Evolutionary conservation across 2,888 invertebrate genomes (phyloP), one percentile per base, ranked within the genome.

Genomic region (Lamellibrachia satsuma): DNA sequence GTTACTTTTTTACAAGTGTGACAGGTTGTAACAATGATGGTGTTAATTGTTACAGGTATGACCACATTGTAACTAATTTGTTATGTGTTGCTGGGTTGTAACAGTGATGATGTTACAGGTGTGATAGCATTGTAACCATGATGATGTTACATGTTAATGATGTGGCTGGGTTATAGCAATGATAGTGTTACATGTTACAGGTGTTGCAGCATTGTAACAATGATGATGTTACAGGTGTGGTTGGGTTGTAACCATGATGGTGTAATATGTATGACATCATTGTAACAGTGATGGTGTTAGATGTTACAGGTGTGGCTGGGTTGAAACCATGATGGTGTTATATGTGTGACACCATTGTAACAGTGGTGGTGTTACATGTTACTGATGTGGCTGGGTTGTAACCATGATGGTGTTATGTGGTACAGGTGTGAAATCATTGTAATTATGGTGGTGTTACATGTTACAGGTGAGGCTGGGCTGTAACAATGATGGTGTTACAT

Each of bases 341-440:
- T 9, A 55, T 55, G 97, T 94, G 97, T 97, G 39, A 97, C 97
- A 95, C 97, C 99, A 0, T 98, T 99, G 96, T 99, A 98, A 75
- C 75, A 11, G n/a, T 75, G 11, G n/a, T 11, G 15, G 4, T 39
- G 39, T 39, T 60, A 60, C 15, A 60, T 75, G 75, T 75, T 60
- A 15, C 15, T 3, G 22, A 6, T 11, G 75, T 75, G 75, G n/a
- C 75, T 22, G 4, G 15, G 75, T 75, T 75, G 75, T 75, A 75
- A 22, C 75, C 75, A 75, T 22, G 22, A 55, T 55, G 22, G 22
- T 91, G 22, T 55, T 91, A 91, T 7, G 7, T 57, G 91, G 93
- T 94, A 1, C 93, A 97, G 97, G 97, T 94, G 97, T 97, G 51
- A 97, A 97, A 95, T 97, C 99, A 0, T 98, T 99, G 96, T 99